Evolutionary conservation across 2,888 invertebrate genomes (phyloP), one percentile per base, ranked within the genome.

Genomic region (Tachina grossa): DNA sequence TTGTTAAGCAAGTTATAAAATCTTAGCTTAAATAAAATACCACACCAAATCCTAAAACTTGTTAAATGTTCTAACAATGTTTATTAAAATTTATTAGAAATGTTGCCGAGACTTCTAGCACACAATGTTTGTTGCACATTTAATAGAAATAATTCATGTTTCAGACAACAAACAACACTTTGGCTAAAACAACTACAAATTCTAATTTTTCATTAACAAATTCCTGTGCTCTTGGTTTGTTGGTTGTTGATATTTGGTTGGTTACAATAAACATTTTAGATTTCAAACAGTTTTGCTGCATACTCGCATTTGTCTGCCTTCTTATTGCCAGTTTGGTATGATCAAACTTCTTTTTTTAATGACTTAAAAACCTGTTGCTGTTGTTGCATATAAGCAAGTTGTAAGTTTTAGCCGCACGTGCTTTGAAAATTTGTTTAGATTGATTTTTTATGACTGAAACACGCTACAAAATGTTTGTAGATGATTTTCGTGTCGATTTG

Each of bases 51-150:
- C 51, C 55, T 22, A 65, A 45, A 65, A 22, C 65, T 75, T 75
- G 75, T 75, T 75, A 65, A 65, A 75, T 53, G 41, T 63, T 74
- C 71, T 49, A 63, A 74, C 41, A 74, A 63, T 51, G 74, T 63
- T 53, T 63, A 65, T 43, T 53, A 47, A 55, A 76, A 76, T 76
- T 76, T 76, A 66, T 66, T 76, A 65, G 45, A 65, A 66, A 65
- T 76, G 31, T 65, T 76, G 47, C 31, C 31, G 16, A 47, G 39
- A 65, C 43, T 55, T 65, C 3, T 55, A 51, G 22, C 19, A 53
- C 43, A 65, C 31, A 31, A 31, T 31, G 0, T 31, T 31, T 57
- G 55, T 57, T 74, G 16, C 41, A 61, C 22, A 63, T 41, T 51
- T 51, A 22, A 63, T 41, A 9, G 45, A 55, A 66, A 55, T 76